These are phyloP conservation scores for Noctuana brunneofusca DNA, from an alignment of 2,888 invertebrate species.

Conservation along the genomic window DNA sequence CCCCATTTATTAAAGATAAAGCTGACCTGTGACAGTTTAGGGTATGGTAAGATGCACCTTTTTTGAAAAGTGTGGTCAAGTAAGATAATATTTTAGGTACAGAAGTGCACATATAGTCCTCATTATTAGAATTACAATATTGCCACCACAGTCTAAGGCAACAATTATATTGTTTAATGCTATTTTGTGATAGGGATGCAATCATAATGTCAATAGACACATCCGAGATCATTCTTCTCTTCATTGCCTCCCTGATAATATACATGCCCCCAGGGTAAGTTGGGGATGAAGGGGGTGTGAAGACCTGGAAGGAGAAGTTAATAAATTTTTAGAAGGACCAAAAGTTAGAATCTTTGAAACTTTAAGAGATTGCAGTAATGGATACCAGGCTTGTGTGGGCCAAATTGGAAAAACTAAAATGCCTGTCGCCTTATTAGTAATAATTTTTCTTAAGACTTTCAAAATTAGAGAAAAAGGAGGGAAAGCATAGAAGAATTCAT, in stretches of 20 bases:
- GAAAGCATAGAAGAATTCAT: not conserved
- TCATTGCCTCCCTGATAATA: conserved; percentile 4
- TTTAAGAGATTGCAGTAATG: not conserved
- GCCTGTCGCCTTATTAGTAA: not conserved
- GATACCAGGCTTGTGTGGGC: not conserved
- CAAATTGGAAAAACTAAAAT: not conserved
- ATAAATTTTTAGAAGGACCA: not conserved
- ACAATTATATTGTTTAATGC: not conserved
- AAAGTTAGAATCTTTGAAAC: not conserved
- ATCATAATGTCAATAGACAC: conserved; percentile 1
- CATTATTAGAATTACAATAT: not conserved
- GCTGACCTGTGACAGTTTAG: not conserved
- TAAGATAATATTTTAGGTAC: not conserved
- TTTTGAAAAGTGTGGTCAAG: not conserved
- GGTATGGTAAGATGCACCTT: not conserved
- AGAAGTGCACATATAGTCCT: not conserved
- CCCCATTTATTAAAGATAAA: not conserved
- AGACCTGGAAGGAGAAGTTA: not conserved
- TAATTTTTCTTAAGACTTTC: not conserved
- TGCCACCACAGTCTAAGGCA: not conserved
- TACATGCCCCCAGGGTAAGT: conserved; percentile 5
- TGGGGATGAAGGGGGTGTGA: not conserved
- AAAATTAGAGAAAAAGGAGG: not conserved
- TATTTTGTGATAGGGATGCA: not conserved
- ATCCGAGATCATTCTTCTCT: not conserved